phyloP scores from a whole-genome alignment of 2,888 invertebrate genomes.

The Leucophora obtusa region DNA sequence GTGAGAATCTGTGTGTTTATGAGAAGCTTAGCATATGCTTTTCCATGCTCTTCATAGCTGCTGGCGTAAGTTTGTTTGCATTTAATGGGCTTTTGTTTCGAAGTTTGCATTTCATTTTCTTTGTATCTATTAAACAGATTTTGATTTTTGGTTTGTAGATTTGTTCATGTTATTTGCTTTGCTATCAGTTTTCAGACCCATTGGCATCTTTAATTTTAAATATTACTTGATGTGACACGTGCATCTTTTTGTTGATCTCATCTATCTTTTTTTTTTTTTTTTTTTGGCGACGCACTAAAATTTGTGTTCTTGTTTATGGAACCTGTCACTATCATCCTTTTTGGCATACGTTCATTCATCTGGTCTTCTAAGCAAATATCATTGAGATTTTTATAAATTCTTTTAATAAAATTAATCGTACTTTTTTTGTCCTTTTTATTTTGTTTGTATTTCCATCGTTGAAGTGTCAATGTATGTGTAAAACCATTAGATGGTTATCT shows the following conservation, averaged over 20 bases:
- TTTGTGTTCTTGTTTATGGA: constrained; percentile 58
- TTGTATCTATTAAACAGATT: constrained; percentile 19
- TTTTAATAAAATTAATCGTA: constrained; percentile 8
- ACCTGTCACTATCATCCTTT: constrained; percentile 76
- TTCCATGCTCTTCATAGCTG: constrained; percentile 27
- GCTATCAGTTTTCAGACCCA: constrained; percentile 52
- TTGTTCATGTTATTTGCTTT: constrained; percentile 5
- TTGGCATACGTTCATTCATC: constrained; percentile 68
- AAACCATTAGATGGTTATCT: constrained; percentile 11
- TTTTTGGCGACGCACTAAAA: not conserved
- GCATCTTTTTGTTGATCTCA: constrained; percentile 13
- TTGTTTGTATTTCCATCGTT: not conserved
- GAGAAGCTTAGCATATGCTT: constrained; percentile 62
- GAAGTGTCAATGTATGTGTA: not conserved
- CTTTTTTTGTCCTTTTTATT: not conserved
- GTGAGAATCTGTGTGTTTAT: constrained; percentile 36
- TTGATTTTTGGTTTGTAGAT: constrained; percentile 49
- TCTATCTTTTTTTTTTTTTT: constrained; percentile 7
- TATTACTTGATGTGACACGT: constrained; percentile 52
- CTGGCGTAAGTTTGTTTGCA: constrained; percentile 44
- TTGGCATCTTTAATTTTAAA: constrained; percentile 53
- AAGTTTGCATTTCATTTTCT: constrained; percentile 15
- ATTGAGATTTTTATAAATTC: not conserved
- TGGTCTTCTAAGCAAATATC: constrained; percentile 29
- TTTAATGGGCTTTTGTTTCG: constrained; percentile 48